Evolutionary conservation across 2,113 vertebrate species (phyloP).

Genomic region (Athene noctua): DNA sequence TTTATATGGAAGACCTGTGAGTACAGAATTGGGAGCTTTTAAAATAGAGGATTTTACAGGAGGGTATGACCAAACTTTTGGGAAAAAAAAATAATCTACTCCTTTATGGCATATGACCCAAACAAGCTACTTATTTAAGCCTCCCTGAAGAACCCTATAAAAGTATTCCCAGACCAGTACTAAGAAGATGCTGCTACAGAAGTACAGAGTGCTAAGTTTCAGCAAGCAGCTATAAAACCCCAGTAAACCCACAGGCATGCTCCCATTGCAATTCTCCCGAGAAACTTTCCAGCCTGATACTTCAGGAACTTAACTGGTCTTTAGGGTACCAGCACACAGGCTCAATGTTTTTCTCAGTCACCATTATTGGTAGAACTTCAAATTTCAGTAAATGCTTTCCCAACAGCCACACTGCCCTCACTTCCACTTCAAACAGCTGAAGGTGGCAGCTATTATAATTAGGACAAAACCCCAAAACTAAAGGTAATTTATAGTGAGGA

Average conservation of each 20-base stretch:
- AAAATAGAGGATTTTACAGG: not conserved
- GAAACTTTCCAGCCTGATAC: not conserved
- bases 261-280: not conserved
- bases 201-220: not conserved
- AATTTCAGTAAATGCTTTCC: not conserved
- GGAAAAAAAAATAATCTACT: not conserved
- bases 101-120: not conserved
- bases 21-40: not conserved
- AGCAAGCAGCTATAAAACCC: conserved; percentile 11
- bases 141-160: not conserved
- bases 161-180: not conserved
- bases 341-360: not conserved
- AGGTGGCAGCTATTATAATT: not conserved
- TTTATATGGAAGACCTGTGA: not conserved
- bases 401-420: not conserved
- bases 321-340: not conserved
- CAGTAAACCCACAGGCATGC: not conserved
- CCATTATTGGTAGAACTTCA: not conserved
- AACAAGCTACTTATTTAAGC: not conserved
- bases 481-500: not conserved
- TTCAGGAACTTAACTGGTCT: not conserved
- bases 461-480: not conserved
- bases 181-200: conserved; percentile 16
- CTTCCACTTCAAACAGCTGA: not conserved
- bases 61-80: not conserved